A percentile compares a stretch with the other conserved stretches of the same genome.
Conservation (phyloP, 2,113 vertebrate genomes). For the Ceyx cyanopectus region DNA sequence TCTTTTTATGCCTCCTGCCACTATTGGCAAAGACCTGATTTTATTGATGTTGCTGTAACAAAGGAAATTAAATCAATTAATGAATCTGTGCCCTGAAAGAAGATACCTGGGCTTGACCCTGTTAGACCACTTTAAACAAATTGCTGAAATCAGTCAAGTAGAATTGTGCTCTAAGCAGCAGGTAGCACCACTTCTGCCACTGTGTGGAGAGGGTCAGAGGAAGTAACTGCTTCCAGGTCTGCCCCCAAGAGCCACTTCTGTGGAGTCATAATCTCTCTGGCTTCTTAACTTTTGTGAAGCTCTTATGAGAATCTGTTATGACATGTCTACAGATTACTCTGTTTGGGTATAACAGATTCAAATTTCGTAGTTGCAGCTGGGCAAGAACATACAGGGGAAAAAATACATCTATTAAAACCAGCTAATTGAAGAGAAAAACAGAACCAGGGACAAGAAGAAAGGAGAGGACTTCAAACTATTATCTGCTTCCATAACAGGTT, state of each 20-base stretch:
- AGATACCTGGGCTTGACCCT: background rate
- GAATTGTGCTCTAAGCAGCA: background rate
- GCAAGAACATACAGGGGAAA: fast-evolving
- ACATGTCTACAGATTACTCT: too few species aligned
- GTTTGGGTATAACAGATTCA: too few species aligned
- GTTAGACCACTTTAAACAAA: background rate
- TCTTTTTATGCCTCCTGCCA: background rate
- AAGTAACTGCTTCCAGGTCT: background rate
- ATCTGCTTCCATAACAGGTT: background rate
- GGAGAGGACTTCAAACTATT: background rate
- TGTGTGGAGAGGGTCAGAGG: background rate
- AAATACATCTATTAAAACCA: background rate
- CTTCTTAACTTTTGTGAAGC: background rate
- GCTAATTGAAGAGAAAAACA: background rate
- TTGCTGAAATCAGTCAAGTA: background rate
- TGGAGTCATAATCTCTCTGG: background rate
- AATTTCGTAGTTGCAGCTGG: background rate
- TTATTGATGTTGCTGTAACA: background rate
- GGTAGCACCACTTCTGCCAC: background rate
- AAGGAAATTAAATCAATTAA: background rate
- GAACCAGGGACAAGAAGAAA: background rate
- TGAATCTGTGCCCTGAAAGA: background rate
- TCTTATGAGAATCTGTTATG: background rate
- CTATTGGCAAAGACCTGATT: background rate
- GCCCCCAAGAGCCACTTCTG: background rate